A percentile compares a stretch with the other conserved stretches of the same genome.
phyloP scores from a whole-genome alignment of 2,888 invertebrate genomes.

The Sminthurinus aureus region DNA sequence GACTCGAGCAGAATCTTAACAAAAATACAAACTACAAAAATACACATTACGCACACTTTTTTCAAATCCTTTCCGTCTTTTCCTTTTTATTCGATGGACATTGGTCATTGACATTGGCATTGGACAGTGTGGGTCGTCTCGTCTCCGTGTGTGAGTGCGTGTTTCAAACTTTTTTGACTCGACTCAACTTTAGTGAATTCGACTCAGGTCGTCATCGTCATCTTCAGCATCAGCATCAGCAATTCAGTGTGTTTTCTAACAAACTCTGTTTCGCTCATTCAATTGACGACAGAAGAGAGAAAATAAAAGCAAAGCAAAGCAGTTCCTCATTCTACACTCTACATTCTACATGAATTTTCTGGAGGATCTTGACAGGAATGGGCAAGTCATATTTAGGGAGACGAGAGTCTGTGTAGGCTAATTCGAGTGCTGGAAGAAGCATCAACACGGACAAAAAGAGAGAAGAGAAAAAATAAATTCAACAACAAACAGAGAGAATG shows the following conservation, averaged over 20 bases:
- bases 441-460: conserved; percentile 20
- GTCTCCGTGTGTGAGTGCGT: background rate
- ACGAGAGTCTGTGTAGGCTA: no score
- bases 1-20: conserved; percentile 35
- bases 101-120: no score
- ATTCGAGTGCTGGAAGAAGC: no score
- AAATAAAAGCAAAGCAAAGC: background rate
- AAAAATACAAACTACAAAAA: background rate
- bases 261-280: background rate
- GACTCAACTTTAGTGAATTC: background rate
- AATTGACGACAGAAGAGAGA: background rate
- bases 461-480: conserved; percentile 1
- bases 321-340: background rate
- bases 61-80: no score
- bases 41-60: conserved; percentile 1
- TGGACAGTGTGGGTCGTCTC: no score
- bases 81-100: no score
- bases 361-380: background rate
- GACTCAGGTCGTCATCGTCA: background rate
- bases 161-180: background rate
- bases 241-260: background rate
- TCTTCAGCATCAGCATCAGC: conserved; percentile 15
- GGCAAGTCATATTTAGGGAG: background rate
- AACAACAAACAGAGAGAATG: conserved; percentile 30
- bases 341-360: background rate